Evolutionary conservation across 2,797 vertebrate species (phyloP).

Genomic region (Prionace glauca): DNA sequence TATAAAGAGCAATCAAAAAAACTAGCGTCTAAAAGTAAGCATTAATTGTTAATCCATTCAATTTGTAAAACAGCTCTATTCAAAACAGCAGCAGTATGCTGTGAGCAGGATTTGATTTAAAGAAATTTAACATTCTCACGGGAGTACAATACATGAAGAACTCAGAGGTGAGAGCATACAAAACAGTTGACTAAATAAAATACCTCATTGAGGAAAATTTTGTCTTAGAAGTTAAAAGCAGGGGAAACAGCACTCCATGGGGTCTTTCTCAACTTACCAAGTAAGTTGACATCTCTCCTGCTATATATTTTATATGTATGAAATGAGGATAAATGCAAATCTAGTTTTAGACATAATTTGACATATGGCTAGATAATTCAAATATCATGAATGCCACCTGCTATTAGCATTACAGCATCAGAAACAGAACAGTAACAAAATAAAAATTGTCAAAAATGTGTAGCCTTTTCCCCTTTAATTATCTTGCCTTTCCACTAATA

Average conservation of each 20-base stretch:
- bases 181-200: background rate
- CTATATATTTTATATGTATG: background rate
- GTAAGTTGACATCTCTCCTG: background rate
- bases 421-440: background rate
- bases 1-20: background rate
- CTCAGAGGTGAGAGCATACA: background rate
- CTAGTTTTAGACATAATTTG: background rate
- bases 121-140: background rate
- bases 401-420: background rate
- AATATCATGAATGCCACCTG: background rate
- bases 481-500: background rate
- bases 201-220: background rate
- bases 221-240: background rate
- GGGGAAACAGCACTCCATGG: background rate
- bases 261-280: background rate
- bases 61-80: background rate
- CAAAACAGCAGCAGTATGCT: background rate
- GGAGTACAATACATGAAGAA: background rate
- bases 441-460: background rate
- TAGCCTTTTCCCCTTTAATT: background rate
- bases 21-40: background rate
- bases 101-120: background rate
- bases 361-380: background rate
- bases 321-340: background rate
- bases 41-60: background rate